Evolutionary conservation across 1,140 invertebrate species (phyloP).

Genomic region (Phymastichus coffea): DNA sequence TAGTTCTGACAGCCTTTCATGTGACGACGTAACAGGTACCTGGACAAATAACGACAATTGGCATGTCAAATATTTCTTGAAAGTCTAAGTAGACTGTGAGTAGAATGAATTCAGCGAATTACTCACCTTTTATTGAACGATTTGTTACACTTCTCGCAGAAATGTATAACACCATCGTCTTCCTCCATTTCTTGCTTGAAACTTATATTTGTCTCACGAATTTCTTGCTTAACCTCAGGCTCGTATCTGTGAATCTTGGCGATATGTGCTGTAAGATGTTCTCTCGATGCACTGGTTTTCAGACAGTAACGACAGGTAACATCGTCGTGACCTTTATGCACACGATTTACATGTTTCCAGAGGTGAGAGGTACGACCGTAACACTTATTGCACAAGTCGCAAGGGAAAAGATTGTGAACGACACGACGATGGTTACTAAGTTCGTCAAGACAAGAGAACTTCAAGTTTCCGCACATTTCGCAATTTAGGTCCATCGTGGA

Average conservation of each 20-base stretch:
- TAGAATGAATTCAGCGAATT: too few species aligned
- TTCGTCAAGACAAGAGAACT: conserved; percentile 55
- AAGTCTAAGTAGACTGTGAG: neutral
- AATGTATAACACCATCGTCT: conserved; percentile 55
- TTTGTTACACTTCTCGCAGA: conserved; percentile 60
- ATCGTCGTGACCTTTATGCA: conserved; percentile 63
- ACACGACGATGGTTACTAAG: conserved; percentile 60
- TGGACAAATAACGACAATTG: neutral
- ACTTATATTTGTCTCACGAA: neutral
- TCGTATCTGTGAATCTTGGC: conserved; percentile 60
- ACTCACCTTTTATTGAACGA: conserved; percentile 55
- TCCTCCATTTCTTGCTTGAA: conserved; percentile 33
- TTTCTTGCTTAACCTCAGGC: neutral
- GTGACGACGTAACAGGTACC: conserved; percentile 57
- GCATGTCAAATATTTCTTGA: neutral
- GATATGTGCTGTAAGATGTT: conserved; percentile 62
- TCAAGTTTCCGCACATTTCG: conserved; percentile 51
- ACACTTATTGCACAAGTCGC: conserved; percentile 65
- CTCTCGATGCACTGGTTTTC: conserved; percentile 63
- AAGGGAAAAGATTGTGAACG: conserved; percentile 61
- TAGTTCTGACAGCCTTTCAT: conserved; percentile 62
- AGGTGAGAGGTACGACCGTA: conserved; percentile 64
- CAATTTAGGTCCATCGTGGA: conserved; percentile 50
- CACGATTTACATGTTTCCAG: conserved; percentile 66
- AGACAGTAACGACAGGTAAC: conserved; percentile 63